These are phyloP conservation scores for Alcis repandata DNA, from an alignment of 2,888 invertebrate genomes.

Conservation along the genomic window DNA sequence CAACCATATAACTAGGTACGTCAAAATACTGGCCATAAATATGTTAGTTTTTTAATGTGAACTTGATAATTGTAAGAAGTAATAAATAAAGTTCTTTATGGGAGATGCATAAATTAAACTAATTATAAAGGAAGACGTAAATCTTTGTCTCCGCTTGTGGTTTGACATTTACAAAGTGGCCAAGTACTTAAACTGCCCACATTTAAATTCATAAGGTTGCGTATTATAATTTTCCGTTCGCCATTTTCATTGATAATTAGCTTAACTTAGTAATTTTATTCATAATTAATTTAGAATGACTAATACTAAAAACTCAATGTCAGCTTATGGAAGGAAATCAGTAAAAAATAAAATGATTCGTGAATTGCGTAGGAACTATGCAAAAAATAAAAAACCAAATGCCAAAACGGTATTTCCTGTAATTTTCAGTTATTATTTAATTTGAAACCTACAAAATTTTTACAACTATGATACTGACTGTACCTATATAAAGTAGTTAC, in stretches of 20 bases:
- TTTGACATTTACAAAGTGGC: conserved; percentile 30
- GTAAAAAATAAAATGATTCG: too few relatives aligned
- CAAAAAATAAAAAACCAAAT: neutral
- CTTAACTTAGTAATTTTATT: too few relatives aligned
- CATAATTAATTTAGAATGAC: neutral
- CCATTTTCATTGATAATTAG: neutral
- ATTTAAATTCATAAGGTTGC: conserved; percentile 5
- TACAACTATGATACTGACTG: neutral
- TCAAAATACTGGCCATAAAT: too few relatives aligned
- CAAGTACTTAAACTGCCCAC: neutral
- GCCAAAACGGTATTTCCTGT: neutral
- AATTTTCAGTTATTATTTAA: neutral
- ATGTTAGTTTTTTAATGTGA: neutral
- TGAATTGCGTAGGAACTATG: too few relatives aligned
- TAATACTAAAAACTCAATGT: neutral
- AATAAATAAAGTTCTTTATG: conserved; percentile 5
- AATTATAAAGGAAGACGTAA: conserved; percentile 24
- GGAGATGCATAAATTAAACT: conserved; percentile 18
- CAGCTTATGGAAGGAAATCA: neutral
- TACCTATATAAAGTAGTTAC: conserved; percentile 15
- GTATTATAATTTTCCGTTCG: neutral
- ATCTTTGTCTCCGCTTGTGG: conserved; percentile 11
- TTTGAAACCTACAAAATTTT: neutral
- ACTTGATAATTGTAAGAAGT: neutral
- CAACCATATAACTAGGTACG: too few relatives aligned